Conservation (phyloP, 2,888 invertebrate genomes). For the Gasteruption jaculator region DNA sequence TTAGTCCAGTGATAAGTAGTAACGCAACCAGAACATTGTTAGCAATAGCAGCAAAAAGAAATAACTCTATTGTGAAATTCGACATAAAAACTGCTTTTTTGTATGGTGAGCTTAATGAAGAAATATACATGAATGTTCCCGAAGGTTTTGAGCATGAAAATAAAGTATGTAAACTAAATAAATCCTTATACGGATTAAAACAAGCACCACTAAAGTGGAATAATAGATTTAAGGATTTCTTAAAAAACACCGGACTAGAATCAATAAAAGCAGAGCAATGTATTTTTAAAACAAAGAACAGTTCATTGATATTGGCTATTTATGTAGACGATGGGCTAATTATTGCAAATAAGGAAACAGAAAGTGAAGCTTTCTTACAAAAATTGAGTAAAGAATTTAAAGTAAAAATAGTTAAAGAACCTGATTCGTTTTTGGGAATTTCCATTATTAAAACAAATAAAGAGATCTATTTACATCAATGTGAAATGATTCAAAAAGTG, state of each 20-base stretch:
- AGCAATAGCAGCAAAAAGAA: background rate
- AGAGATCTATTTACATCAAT: background rate
- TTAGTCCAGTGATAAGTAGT: background rate
- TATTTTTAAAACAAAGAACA: slow-evolving; percentile 16
- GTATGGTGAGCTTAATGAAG: slow-evolving; percentile 2
- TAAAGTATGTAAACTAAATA: slow-evolving; percentile 1
- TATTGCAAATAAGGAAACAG: slow-evolving; percentile 11
- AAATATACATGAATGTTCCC: background rate
- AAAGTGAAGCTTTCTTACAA: slow-evolving; percentile 9
- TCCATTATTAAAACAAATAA: background rate
- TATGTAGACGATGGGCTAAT: slow-evolving; percentile 19
- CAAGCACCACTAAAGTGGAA: slow-evolving; percentile 9
- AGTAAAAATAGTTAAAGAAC: background rate
- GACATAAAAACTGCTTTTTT: slow-evolving; percentile 6
- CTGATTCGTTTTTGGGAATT: background rate
- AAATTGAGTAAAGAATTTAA: slow-evolving; percentile 3
- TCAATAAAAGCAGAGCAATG: slow-evolving; percentile 13
- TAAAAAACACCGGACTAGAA: slow-evolving; percentile 12
- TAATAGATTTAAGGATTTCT: slow-evolving; percentile 9
- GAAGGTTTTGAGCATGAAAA: background rate
- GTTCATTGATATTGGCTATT: slow-evolving; percentile 13
- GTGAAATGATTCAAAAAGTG: background rate
- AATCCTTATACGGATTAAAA: slow-evolving; percentile 2
- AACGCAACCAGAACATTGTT: background rate
- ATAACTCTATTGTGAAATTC: background rate